phyloP scores from a whole-genome alignment of 2,888 invertebrate genomes.

The Zhengitettix transpicula region DNA sequence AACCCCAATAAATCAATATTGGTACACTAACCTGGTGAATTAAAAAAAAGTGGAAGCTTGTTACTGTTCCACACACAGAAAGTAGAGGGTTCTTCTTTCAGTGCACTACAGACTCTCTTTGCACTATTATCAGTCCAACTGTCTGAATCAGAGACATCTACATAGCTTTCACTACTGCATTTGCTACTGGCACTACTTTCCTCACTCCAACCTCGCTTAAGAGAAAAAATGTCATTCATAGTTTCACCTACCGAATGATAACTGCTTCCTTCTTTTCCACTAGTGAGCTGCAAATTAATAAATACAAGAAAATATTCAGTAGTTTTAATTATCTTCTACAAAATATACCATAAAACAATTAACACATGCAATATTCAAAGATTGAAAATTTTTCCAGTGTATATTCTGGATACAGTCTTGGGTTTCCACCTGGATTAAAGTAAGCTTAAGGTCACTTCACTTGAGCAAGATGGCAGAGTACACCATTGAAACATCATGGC shows the following conservation, averaged over 20 bases:
- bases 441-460: no score
- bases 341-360: no score
- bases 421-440: no score
- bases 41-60: background rate
- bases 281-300: conserved; percentile 5
- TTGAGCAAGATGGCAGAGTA: no score
- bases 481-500: no score
- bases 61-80: conserved; percentile 1
- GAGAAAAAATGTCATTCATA: conserved; percentile 4
- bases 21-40: background rate
- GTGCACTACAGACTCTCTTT: no score
- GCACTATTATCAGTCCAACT: conserved; percentile 5
- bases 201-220: background rate
- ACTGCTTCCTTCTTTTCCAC: conserved; percentile 12
- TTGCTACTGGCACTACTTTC: background rate
- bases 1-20: no score
- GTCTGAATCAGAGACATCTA: conserved; percentile 8
- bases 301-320: no score
- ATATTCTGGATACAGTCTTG: no score
- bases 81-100: background rate
- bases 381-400: no score
- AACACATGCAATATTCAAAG: no score
- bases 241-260: conserved; percentile 13
- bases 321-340: no score
- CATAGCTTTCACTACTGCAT: conserved; percentile 7